Evolutionary conservation across 1,140 invertebrate species (phyloP).

Genomic region (Pararge aegeria): DNA sequence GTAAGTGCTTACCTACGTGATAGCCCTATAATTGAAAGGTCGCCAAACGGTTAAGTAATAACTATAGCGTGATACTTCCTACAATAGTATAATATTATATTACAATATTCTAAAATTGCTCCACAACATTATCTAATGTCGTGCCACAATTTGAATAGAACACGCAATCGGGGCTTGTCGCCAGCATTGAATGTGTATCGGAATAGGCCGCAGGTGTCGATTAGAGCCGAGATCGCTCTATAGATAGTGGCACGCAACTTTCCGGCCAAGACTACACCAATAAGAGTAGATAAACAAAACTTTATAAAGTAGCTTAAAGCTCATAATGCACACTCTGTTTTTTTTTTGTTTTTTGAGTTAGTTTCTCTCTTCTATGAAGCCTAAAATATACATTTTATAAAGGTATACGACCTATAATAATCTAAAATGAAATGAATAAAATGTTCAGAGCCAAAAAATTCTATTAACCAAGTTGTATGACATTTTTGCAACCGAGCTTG

Average conservation of each 20-base stretch:
- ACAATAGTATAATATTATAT: not conserved
- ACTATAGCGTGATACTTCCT: not conserved
- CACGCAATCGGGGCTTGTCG: slow-evolving; percentile 57
- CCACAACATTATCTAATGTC: slow-evolving; percentile 10
- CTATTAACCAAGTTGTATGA: too few species aligned
- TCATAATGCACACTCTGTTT: too few species aligned
- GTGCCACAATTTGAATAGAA: slow-evolving; percentile 61
- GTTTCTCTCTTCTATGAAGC: too few species aligned
- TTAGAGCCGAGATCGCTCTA: slow-evolving; percentile 49
- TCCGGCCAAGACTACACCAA: not conserved
- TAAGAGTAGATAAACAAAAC: not conserved
- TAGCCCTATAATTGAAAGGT: not conserved
- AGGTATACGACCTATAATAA: too few species aligned
- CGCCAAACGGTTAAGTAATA: not conserved
- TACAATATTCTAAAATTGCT: not conserved
- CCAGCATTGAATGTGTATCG: slow-evolving; percentile 45
- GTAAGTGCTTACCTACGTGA: too few species aligned
- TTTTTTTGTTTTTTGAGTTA: too few species aligned
- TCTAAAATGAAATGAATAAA: too few species aligned
- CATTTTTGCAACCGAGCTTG: too few species aligned
- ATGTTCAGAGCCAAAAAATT: too few species aligned
- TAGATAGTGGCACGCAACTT: slow-evolving; percentile 50
- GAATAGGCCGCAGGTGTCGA: slow-evolving; percentile 64
- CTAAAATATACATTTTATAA: too few species aligned
- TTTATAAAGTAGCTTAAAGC: not conserved